Conservation (phyloP, 2,113 vertebrate species). For the Nansenia antarctica region DNA sequence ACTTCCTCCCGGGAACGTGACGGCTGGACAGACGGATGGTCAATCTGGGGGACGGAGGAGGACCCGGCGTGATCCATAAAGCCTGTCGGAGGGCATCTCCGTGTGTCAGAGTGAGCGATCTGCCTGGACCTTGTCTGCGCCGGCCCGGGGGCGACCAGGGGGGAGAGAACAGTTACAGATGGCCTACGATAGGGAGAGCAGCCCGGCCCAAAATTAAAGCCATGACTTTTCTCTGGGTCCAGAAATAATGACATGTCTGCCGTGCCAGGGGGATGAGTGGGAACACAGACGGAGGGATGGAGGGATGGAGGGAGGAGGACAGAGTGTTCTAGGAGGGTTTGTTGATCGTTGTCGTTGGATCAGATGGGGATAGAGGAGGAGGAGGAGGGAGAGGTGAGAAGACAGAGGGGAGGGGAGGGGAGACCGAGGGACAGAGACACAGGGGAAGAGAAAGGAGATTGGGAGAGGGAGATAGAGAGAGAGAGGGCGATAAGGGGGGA, state of each 20-base stretch:
- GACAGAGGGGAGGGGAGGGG: not conserved
- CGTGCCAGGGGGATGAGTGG: conserved; percentile 53
- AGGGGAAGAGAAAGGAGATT: too few species aligned
- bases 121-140: not conserved
- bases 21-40: not conserved
- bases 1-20: too few species aligned
- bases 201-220: conserved; percentile 56
- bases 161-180: not conserved
- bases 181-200: too few species aligned
- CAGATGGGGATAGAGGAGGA: conserved; percentile 25
- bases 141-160: not conserved
- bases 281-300: conserved; percentile 36
- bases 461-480: too few species aligned
- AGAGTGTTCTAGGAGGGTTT: conserved; percentile 30
- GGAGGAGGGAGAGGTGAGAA: conserved; percentile 2
- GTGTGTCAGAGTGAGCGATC: not conserved
- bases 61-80: not conserved
- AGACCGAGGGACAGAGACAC: not conserved
- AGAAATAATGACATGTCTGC: conserved; percentile 62
- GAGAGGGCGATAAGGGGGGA: too few species aligned
- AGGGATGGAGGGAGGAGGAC: conserved; percentile 38
- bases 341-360: conserved; percentile 38
- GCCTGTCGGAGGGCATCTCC: not conserved
- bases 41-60: not conserved
- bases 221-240: conserved; percentile 52